phyloP scores from a whole-genome alignment of 2,113 vertebrate species.

The Chauna torquata region DNA sequence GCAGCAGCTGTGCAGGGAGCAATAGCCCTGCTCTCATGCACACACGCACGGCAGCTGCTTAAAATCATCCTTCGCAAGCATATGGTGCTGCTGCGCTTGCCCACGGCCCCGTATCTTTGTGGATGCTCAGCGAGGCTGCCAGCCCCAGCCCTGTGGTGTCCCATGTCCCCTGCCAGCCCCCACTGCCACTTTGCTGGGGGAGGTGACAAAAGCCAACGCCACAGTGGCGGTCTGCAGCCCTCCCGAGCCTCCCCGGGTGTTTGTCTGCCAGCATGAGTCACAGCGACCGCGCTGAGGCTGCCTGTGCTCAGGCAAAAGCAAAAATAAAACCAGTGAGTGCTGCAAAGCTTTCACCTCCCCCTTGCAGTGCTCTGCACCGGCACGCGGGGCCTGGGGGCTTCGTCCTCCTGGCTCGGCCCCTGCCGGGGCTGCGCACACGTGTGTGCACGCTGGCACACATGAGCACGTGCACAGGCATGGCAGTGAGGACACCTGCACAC shows the following conservation, averaged over 20 bases:
- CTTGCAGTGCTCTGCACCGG: neutral
- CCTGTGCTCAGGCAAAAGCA: neutral
- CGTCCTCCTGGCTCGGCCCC: neutral
- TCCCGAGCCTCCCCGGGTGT: neutral
- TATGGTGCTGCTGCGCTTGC: neutral
- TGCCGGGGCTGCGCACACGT: neutral
- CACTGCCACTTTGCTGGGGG: rapidly evolving
- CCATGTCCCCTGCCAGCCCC: neutral
- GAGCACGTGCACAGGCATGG: neutral
- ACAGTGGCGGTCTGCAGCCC: neutral
- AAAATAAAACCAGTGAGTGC: neutral
- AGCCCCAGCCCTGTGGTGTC: neutral
- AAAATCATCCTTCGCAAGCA: neutral
- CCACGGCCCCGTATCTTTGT: neutral
- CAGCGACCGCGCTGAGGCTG: neutral
- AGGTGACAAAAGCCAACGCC: rapidly evolving
- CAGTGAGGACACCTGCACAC: neutral
- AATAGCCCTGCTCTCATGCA: rapidly evolving
- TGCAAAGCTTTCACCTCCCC: neutral
- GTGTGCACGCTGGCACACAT: neutral
- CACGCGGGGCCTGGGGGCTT: neutral
- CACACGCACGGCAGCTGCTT: neutral
- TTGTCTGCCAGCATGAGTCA: neutral
- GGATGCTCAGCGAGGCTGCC: neutral
- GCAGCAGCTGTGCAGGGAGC: neutral